Percentiles rank a stretch among this genome's conserved stretches.
Conservation (phyloP, 1,140 invertebrate species). For the Panulirus ornatus region DNA sequence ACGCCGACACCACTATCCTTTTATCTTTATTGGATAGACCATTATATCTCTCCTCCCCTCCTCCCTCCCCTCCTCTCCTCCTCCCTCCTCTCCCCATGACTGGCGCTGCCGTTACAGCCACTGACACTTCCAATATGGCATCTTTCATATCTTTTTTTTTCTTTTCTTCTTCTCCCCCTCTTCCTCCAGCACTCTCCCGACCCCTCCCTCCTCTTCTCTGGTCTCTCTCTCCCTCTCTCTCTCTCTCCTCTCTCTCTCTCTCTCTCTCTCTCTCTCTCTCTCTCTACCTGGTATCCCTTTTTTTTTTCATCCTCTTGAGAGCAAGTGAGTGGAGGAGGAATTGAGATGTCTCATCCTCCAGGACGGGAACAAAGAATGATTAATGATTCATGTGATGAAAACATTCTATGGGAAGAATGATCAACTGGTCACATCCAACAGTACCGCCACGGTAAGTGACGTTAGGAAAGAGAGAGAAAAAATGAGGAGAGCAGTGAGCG, state of each 20-base stretch:
- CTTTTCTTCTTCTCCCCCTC: neutral
- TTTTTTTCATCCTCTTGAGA: neutral
- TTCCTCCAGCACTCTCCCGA: neutral
- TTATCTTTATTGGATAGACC: slow-evolving; percentile 55
- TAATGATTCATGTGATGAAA: neutral
- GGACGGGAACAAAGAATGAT: neutral
- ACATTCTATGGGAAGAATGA: neutral
- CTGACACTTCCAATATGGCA: too few relatives aligned
- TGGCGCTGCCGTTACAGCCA: neutral
- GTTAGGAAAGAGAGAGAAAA: neutral
- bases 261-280: neutral
- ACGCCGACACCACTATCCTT: slow-evolving; percentile 20
- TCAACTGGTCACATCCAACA: neutral
- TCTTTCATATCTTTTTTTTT: too few relatives aligned
- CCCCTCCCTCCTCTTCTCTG: neutral
- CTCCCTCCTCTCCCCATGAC: neutral
- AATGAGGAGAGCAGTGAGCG: neutral
- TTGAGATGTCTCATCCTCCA: neutral
- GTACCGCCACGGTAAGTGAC: neutral
- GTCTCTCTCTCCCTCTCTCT: neutral
- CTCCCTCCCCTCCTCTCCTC: neutral
- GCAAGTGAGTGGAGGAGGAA: neutral
- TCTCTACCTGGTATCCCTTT: neutral
- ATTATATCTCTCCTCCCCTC: neutral
- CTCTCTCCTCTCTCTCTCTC: neutral